phyloP scores from a whole-genome alignment of 2,888 invertebrate genomes.

The Drosophila rellima region DNA sequence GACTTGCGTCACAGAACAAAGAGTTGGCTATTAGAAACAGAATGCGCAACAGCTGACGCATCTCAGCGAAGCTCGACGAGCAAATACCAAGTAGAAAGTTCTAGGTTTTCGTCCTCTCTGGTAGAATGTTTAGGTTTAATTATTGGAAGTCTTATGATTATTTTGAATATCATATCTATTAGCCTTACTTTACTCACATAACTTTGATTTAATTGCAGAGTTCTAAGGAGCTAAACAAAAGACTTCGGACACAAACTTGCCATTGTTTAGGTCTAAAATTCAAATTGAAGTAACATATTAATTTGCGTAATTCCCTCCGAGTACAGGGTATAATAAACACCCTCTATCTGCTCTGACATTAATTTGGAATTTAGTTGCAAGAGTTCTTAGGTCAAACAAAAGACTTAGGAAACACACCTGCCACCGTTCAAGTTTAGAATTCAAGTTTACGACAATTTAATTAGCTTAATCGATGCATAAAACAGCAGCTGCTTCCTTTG shows the following conservation, averaged over 20 bases:
- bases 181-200: background rate
- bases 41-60: slow-evolving; percentile 13
- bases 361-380: background rate
- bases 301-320: slow-evolving; percentile 78
- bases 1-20: slow-evolving; percentile 45
- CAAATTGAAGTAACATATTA: slow-evolving; percentile 74
- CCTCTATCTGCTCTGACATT: too few species aligned
- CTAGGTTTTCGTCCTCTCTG: too few species aligned
- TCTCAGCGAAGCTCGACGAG: background rate
- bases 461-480: slow-evolving; percentile 75
- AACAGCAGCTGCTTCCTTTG: slow-evolving; percentile 47
- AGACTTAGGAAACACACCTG: slow-evolving; percentile 54
- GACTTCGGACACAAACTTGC: slow-evolving; percentile 56
- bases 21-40: slow-evolving; percentile 34
- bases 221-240: slow-evolving; percentile 17
- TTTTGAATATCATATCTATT: background rate
- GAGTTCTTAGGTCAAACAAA: slow-evolving; percentile 16
- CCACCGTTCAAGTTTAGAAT: slow-evolving; percentile 34
- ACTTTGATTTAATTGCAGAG: background rate
- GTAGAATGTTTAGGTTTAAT: background rate
- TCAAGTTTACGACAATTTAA: slow-evolving; percentile 74
- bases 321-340: too few species aligned
- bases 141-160: too few species aligned
- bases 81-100: background rate
- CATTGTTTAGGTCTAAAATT: slow-evolving; percentile 30